phyloP scores from a whole-genome alignment of 2,113 vertebrate species.

The Stegastes partitus region DNA sequence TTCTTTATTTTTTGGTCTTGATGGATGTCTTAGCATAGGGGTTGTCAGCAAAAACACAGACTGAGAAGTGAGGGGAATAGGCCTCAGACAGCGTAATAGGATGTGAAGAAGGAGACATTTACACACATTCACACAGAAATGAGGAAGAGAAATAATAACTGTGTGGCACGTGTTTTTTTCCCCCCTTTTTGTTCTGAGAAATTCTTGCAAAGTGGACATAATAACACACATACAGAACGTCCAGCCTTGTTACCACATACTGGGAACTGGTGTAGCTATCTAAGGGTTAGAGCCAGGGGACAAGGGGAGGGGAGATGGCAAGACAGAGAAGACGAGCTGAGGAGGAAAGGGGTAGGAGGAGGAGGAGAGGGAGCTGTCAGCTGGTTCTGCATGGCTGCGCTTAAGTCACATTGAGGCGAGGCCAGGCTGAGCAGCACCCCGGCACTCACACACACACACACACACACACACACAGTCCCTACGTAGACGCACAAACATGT shows the following conservation, averaged over 20 bases:
- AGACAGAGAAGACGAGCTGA: slow-evolving; percentile 47
- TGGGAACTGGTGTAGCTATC: slow-evolving; percentile 35
- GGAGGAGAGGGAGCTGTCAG: slow-evolving; percentile 76
- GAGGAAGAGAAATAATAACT: too few relatives aligned
- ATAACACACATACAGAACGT: background rate
- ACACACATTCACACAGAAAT: too few relatives aligned
- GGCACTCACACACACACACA: background rate
- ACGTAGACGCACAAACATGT: slow-evolving; percentile 8
- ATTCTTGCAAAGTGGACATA: background rate
- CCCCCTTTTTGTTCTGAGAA: too few relatives aligned
- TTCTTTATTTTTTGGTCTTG: too few relatives aligned
- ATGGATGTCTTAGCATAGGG: too few relatives aligned
- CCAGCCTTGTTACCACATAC: slow-evolving; percentile 36
- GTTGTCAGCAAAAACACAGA: too few relatives aligned
- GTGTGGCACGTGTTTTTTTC: too few relatives aligned
- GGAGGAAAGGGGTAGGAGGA: slow-evolving; percentile 43
- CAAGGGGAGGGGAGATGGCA: slow-evolving; percentile 40
- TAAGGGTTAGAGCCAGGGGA: slow-evolving; percentile 44
- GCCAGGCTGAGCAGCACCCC: slow-evolving; percentile 23
- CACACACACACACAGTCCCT: slow-evolving; percentile 1
- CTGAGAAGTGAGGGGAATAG: too few relatives aligned
- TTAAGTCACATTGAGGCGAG: slow-evolving; percentile 61
- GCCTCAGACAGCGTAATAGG: too few relatives aligned
- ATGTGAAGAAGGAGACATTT: too few relatives aligned
- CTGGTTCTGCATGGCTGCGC: slow-evolving; percentile 78